Evolutionary conservation across 1,140 invertebrate species (phyloP), one percentile per base, ranked within the genome.

Genomic region (Oryzaephilus surinamensis): DNA sequence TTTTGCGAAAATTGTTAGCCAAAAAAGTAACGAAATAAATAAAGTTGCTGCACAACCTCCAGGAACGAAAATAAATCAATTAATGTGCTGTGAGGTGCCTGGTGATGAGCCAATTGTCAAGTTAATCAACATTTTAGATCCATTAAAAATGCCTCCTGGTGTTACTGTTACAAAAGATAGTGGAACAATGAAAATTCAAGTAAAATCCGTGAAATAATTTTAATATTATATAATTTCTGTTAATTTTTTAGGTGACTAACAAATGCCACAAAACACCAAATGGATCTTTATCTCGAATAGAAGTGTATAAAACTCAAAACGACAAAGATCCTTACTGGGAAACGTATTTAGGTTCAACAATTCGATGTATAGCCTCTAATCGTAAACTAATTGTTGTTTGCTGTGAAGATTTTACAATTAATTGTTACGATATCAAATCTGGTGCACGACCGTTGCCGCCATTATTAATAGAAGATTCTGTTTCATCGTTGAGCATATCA

Each of bases 261-360:
- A 68, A 70, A 38, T 68, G 66, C 13, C 66, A 62, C 43, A 69
- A 61, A 45, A 69, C 67, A 10, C 58, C 65, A 11, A 68, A 67
- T 52, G 69, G 67, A 29, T 62, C 63, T 27, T 44, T 72, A 41
- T 59, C 67, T 3, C 55, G 61, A 34, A 54, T 73, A 21, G 69
- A 73, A 54, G 51, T 72, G 4, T 63, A 69, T 32, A 67, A 59
- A 67, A 70, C 50, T 59, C 20, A 37, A 54, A 8, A 64, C 54
- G 11, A 70, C 61, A 34, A 70, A 62, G 37, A 65, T 61, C 57
- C 67, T 0, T 60, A 71, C 3, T 76, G 73, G 72, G 70, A 74
- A 54, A 69, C 66, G 8, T 73, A 68, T 51, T 40, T 68, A 53
- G 53, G 57, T 30, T 57, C 56, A 18, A 32, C 47, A 10, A 51